These are phyloP conservation scores for Seriola quinqueradiata DNA, from an alignment of 2,113 vertebrate genomes.

Conservation along the genomic window DNA sequence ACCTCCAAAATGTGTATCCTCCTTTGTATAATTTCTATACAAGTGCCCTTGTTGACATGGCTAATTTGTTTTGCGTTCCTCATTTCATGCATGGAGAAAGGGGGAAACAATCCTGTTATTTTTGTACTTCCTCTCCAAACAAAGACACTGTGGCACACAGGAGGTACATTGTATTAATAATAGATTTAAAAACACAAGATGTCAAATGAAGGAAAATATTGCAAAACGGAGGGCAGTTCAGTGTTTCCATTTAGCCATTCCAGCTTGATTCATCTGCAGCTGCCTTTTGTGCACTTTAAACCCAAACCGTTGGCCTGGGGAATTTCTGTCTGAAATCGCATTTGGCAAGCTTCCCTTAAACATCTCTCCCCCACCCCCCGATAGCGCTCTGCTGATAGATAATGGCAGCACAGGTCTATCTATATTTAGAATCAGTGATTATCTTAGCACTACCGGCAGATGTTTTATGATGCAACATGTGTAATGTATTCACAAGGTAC, in stretches of 20 bases:
- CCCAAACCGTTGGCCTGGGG: constrained; percentile 57
- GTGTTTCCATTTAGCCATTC: constrained; percentile 47
- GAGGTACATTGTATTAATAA: constrained; percentile 48
- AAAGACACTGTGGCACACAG: constrained; percentile 17
- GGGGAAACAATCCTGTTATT: constrained; percentile 27
- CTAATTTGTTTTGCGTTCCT: constrained; percentile 7
- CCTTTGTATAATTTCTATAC: constrained; percentile 7
- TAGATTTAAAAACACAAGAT: constrained; percentile 53
- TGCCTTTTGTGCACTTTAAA: constrained; percentile 58
- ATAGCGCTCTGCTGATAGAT: constrained; percentile 51
- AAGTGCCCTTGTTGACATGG: constrained; percentile 11
- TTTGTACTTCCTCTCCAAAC: constrained; percentile 24
- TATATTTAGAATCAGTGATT: constrained; percentile 68
- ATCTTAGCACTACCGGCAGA: constrained; percentile 50
- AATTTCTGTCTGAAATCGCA: constrained; percentile 63
- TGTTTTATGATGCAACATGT: constrained; percentile 62
- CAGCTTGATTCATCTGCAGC: constrained; percentile 51
- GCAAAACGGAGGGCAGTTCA: constrained; percentile 32
- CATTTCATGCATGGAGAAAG: constrained; percentile 29
- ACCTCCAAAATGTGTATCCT: not conserved
- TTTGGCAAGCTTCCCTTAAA: constrained; percentile 70
- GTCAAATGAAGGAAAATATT: constrained; percentile 54
- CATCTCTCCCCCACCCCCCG: constrained; percentile 46
- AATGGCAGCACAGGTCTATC: constrained; percentile 54
- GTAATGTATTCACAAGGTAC: constrained; percentile 43